These are phyloP conservation scores for Ammodytes marinus DNA, from an alignment of 2,113 vertebrate species.

Conservation along the genomic window DNA sequence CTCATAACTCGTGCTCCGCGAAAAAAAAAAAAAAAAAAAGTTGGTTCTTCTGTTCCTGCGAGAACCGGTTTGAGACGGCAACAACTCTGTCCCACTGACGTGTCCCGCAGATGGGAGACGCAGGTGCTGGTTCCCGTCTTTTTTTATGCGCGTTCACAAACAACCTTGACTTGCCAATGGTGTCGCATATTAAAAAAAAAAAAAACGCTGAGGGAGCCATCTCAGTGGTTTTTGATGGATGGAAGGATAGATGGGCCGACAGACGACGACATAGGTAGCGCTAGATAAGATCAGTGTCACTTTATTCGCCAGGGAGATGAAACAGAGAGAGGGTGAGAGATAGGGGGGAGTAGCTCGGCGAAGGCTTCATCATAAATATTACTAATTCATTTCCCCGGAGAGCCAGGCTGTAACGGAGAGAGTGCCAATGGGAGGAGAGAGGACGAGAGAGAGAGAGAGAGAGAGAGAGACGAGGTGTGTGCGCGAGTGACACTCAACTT, in stretches of 20 bases:
- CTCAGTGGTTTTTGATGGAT: conserved; percentile 77
- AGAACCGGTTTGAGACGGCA: conserved; percentile 39
- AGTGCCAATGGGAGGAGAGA: conserved; percentile 53
- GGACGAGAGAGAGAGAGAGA: conserved; percentile 28
- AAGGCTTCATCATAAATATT: conserved; percentile 81
- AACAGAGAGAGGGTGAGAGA: conserved; percentile 47
- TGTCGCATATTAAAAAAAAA: conserved; percentile 54
- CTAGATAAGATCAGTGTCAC: conserved; percentile 82
- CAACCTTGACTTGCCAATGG: conserved; percentile 72
- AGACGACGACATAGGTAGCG: conserved; percentile 78
- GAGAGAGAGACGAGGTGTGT: conserved; percentile 21
- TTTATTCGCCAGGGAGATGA: conserved; percentile 77
- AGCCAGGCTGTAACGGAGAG: conserved; percentile 47
- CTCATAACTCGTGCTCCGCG: conserved; percentile 42
- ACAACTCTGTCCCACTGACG: conserved; percentile 52
- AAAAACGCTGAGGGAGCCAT: conserved; percentile 67
- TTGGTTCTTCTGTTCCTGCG: conserved; percentile 17
- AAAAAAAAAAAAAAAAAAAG: conserved; percentile 15
- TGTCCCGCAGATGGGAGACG: conserved; percentile 54
- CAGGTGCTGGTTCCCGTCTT: conserved; percentile 59
- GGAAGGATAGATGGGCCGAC: conserved; percentile 77
- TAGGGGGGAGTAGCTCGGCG: conserved; percentile 50
- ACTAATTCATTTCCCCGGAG: conserved; percentile 82
- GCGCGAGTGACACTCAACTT: not conserved
- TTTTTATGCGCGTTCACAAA: conserved; percentile 76